Conservation (phyloP, 2,888 invertebrate genomes). For the Cataglyphis albicans region DNA sequence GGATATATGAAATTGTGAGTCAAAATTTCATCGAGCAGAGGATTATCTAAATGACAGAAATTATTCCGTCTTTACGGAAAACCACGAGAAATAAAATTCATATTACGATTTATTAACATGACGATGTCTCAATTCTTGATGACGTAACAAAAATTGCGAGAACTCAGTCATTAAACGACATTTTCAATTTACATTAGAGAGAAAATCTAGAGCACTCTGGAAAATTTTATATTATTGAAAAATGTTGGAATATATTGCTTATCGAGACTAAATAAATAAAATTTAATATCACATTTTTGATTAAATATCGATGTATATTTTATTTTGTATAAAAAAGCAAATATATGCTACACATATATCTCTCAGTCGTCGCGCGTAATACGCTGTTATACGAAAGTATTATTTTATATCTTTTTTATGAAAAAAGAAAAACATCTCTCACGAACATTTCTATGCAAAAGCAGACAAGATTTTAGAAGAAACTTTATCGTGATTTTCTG, state of each 20-base stretch:
- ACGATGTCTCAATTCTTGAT: not conserved
- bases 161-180: not conserved
- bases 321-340: not conserved
- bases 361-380: not conserved
- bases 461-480: slow-evolving; percentile 23
- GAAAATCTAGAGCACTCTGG: not conserved
- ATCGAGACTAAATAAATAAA: not conserved
- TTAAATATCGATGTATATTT: not conserved
- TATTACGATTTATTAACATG: slow-evolving; percentile 27
- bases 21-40: slow-evolving; percentile 57
- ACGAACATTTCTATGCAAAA: slow-evolving; percentile 64
- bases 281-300: not conserved
- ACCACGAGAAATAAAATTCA: slow-evolving; percentile 46
- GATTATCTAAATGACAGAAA: slow-evolving; percentile 62
- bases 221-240: not conserved
- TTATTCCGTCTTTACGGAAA: slow-evolving; percentile 54
- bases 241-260: not conserved
- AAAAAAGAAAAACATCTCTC: slow-evolving; percentile 9
- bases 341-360: not conserved
- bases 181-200: not conserved
- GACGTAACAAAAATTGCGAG: not conserved
- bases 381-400: not conserved
- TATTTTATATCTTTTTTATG: not conserved
- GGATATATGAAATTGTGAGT: slow-evolving; percentile 41
- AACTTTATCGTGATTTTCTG: slow-evolving; percentile 51